Evolutionary conservation across 92 coral and sea anemone species (phyloP).

Genomic region (Ricordea florida): DNA sequence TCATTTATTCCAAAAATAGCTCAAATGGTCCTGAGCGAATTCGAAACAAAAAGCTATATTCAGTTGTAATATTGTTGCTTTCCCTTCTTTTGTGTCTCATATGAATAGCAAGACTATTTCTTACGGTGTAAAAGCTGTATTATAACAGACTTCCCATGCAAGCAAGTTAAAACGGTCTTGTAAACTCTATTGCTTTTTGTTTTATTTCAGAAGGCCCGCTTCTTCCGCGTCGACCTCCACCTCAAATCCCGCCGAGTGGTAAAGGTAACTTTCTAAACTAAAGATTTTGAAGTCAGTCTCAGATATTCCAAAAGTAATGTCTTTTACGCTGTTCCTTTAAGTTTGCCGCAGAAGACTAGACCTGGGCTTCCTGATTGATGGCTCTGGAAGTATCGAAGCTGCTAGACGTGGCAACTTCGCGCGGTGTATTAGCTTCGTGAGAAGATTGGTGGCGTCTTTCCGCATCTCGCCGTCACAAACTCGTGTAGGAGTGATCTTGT

Average conservation of each 20-base stretch:
- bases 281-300: background rate
- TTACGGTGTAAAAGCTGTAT: too few relatives aligned
- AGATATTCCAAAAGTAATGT: too few relatives aligned
- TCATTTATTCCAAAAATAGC: too few relatives aligned
- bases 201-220: conserved; percentile 29
- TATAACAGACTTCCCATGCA: too few relatives aligned
- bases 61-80: too few relatives aligned
- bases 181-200: background rate
- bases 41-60: too few relatives aligned
- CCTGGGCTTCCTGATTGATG: conserved; percentile 74
- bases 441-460: conserved; percentile 56
- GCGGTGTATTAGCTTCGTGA: conserved; percentile 74
- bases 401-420: conserved; percentile 78
- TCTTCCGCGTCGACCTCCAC: conserved; percentile 29
- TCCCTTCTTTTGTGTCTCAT: too few relatives aligned
- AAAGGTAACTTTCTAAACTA: conserved; percentile 8
- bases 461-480: conserved; percentile 42
- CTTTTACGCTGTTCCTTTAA: background rate
- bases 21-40: too few relatives aligned
- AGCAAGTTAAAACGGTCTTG: too few relatives aligned
- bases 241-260: conserved; percentile 49
- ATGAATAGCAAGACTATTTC: too few relatives aligned
- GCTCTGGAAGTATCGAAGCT: conserved; percentile 80
- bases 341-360: conserved; percentile 60
- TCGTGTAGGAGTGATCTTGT: conserved; percentile 64